Evolutionary conservation across 2,888 invertebrate species (phyloP).

Genomic region (Temnothorax unifasciatus): DNA sequence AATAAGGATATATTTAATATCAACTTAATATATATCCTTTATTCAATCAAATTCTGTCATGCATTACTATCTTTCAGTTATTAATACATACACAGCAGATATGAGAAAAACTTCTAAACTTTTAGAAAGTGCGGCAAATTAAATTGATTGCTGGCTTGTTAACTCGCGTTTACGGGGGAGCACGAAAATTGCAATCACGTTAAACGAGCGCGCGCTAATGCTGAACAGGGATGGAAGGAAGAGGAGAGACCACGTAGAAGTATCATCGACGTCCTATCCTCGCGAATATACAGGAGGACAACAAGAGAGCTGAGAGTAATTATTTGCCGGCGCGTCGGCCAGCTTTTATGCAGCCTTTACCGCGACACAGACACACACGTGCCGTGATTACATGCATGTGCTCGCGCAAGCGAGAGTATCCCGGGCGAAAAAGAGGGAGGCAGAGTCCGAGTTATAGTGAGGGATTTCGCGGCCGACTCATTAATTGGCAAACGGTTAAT

Average conservation of each 20-base stretch:
- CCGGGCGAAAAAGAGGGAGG: constrained; percentile 3
- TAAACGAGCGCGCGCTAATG: constrained; percentile 19
- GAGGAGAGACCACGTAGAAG: neutral
- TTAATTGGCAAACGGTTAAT: constrained; percentile 72
- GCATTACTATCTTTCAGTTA: neutral
- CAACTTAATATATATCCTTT: neutral
- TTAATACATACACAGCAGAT: neutral
- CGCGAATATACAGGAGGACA: constrained; percentile 43
- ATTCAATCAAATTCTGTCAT: neutral
- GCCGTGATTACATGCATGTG: constrained; percentile 22
- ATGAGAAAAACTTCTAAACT: neutral
- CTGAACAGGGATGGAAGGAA: neutral
- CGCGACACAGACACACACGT: constrained; percentile 27
- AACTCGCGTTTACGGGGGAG: constrained; percentile 29
- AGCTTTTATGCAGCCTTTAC: constrained; percentile 58
- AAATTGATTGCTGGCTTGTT: constrained; percentile 13
- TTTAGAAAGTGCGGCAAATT: constrained; percentile 16
- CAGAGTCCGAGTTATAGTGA: constrained; percentile 26
- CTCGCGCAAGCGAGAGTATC: constrained; percentile 14
- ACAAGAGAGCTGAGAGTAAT: constrained; percentile 60
- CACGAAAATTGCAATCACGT: constrained; percentile 33
- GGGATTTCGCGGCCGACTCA: constrained; percentile 64
- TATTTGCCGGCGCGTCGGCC: constrained; percentile 59
- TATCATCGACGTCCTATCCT: constrained; percentile 38
- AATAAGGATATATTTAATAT: constrained; percentile 1